A percentile compares a stretch with the other conserved stretches of the same genome.
Evolutionary conservation across 2,797 vertebrate species (phyloP).

Genomic region (Sarcophilus harrisii): DNA sequence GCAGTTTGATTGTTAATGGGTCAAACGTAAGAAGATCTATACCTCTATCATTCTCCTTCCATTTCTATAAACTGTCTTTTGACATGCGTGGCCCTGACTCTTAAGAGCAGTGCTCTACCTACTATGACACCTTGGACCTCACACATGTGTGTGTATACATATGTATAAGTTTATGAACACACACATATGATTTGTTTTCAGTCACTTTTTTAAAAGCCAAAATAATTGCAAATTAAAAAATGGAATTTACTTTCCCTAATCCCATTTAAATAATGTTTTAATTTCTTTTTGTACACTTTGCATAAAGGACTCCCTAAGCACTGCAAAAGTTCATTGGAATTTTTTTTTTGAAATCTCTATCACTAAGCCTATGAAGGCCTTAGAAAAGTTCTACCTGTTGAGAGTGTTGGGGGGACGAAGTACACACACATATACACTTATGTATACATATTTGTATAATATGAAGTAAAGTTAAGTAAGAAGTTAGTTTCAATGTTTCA

Average conservation of each 20-base stretch:
- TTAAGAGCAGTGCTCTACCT: neutral
- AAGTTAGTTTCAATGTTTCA: constrained; percentile 7
- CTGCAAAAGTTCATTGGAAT: neutral
- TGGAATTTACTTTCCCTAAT: neutral
- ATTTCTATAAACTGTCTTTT: constrained; percentile 23
- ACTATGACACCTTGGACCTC: neutral
- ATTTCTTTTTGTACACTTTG: neutral
- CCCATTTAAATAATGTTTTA: neutral
- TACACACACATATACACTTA: no score
- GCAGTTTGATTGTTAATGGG: neutral
- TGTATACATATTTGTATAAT: neutral
- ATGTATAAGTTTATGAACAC: neutral
- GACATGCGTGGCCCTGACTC: constrained; percentile 9
- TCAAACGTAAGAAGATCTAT: neutral
- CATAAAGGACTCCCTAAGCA: neutral
- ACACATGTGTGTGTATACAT: neutral
- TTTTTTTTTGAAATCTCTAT: neutral
- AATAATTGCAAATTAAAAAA: neutral
- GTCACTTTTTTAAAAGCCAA: neutral
- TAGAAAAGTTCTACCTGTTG: no score
- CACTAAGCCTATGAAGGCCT: neutral
- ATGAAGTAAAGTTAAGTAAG: neutral
- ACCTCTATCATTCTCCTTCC: neutral
- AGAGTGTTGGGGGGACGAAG: no score
- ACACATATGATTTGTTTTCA: neutral